phyloP scores from a whole-genome alignment of 2,797 vertebrate species.

The Acanthis flammea region DNA sequence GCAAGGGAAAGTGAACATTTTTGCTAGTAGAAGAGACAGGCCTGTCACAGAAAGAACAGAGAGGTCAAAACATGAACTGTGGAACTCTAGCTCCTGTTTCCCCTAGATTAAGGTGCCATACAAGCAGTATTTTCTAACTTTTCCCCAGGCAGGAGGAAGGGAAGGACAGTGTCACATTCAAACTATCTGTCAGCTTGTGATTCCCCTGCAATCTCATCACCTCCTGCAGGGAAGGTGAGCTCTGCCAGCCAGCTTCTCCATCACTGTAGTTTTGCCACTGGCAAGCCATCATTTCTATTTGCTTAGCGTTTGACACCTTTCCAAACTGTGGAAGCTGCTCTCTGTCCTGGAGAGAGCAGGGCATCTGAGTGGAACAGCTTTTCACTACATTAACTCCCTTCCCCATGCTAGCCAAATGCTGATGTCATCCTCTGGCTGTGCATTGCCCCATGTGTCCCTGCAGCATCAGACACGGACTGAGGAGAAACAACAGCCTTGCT shows the following conservation, averaged over 20 bases:
- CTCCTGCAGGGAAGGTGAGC: background rate
- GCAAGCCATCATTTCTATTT: conserved; percentile 3
- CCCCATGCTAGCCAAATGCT: background rate
- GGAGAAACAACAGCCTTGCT: background rate
- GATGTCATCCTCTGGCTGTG: background rate
- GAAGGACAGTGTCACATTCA: background rate
- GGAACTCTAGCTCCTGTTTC: background rate
- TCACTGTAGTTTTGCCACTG: background rate
- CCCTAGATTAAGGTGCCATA: background rate
- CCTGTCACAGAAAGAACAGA: background rate
- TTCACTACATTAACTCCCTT: background rate
- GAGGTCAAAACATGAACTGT: background rate
- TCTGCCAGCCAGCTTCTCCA: background rate
- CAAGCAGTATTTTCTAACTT: background rate
- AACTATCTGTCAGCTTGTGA: background rate
- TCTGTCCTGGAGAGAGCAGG: background rate
- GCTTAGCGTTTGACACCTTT: background rate
- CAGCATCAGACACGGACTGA: background rate
- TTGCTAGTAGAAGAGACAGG: background rate
- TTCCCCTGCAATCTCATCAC: background rate
- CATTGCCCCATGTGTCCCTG: background rate
- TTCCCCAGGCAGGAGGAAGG: background rate
- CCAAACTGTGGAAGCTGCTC: conserved; percentile 14
- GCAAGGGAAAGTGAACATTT: background rate
- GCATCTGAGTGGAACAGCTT: background rate